Evolutionary conservation across 2,797 vertebrate species (phyloP).

Genomic region (Eleutherodactylus coqui): DNA sequence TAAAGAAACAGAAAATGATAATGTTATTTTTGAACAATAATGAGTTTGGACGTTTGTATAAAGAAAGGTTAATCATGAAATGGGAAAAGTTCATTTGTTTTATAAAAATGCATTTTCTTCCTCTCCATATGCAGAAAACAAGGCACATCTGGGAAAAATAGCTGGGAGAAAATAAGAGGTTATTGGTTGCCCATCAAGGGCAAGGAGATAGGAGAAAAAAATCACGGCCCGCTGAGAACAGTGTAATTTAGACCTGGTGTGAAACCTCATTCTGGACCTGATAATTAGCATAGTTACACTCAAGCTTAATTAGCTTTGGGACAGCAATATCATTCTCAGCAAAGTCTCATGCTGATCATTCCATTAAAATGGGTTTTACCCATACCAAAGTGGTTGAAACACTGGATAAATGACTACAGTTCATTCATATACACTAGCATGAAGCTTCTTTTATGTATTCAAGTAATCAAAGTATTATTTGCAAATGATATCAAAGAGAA

Average conservation of each 20-base stretch:
- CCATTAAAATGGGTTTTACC: conserved; percentile 47
- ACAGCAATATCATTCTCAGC: conserved; percentile 52
- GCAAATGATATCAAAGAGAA: background rate
- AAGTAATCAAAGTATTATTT: background rate
- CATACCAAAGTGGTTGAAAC: conserved; percentile 13
- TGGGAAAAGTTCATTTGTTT: background rate
- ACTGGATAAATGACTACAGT: background rate
- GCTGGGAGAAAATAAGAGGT: conserved; percentile 35
- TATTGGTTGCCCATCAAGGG: conserved; percentile 45
- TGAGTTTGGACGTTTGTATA: background rate
- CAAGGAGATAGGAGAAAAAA: conserved; percentile 43
- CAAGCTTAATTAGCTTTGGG: conserved; percentile 53
- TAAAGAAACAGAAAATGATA: background rate
- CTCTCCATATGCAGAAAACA: background rate
- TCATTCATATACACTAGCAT: background rate
- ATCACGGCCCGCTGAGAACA: conserved; percentile 39
- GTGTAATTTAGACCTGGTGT: conserved; percentile 56
- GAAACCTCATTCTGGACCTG: conserved; percentile 54
- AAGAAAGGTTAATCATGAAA: conserved; percentile 25
- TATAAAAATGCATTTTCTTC: conserved; percentile 9
- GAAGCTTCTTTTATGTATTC: conserved; percentile 1
- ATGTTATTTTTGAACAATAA: background rate
- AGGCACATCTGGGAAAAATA: conserved; percentile 23
- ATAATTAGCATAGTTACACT: conserved; percentile 53
- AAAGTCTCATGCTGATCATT: conserved; percentile 48